These are phyloP conservation scores for Heliothis peltigera DNA, from an alignment of 2,888 invertebrate species.

Conservation along the genomic window DNA sequence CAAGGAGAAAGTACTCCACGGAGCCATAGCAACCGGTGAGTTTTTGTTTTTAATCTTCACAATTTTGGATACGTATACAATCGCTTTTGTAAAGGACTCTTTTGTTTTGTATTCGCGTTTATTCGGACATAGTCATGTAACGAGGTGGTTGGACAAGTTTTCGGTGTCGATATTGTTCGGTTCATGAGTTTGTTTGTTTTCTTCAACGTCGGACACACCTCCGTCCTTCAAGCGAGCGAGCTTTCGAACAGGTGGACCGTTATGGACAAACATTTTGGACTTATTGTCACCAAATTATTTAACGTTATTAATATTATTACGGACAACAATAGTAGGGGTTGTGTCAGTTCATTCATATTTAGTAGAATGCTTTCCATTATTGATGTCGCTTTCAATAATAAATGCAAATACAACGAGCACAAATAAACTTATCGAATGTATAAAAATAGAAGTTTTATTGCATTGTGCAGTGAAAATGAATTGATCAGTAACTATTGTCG, in stretches of 20 bases:
- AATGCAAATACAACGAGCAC: constrained; percentile 20
- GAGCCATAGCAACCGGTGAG: constrained; percentile 79
- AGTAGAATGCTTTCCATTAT: constrained; percentile 18
- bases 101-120: constrained; percentile 44
- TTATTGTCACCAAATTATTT: constrained; percentile 15
- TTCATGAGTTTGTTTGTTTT: constrained; percentile 59
- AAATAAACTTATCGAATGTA: constrained; percentile 34
- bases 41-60: constrained; percentile 43
- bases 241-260: constrained; percentile 50
- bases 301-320: background rate
- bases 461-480: constrained; percentile 27
- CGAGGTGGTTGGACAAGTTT: constrained; percentile 3
- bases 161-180: constrained; percentile 41
- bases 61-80: constrained; percentile 44
- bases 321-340: constrained; percentile 4
- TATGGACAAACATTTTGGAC: constrained; percentile 66
- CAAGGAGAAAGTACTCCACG: constrained; percentile 85
- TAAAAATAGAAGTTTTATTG: constrained; percentile 35
- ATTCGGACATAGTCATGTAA: constrained; percentile 14
- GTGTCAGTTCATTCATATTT: background rate
- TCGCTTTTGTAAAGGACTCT: constrained; percentile 32
- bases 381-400: constrained; percentile 14
- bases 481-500: constrained; percentile 24
- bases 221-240: constrained; percentile 48
- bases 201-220: constrained; percentile 55